Percentiles rank a stretch among this genome's conserved stretches.
Conservation (phyloP, 2,888 invertebrate genomes). For the Portevinia maculata region DNA sequence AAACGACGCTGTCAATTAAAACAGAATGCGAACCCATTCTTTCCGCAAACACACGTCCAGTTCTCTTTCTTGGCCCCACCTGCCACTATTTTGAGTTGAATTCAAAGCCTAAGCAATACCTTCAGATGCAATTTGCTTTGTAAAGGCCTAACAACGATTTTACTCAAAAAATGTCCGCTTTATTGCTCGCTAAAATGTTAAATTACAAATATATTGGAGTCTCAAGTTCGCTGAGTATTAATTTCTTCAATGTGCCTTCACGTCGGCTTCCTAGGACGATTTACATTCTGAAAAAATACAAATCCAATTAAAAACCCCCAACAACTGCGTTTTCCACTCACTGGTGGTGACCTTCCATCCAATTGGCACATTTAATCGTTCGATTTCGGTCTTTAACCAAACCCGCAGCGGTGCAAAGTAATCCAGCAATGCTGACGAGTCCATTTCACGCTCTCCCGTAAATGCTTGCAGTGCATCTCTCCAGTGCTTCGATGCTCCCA, state of each 20-base stretch:
- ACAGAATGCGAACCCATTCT: too few species aligned
- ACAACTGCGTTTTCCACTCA: conserved; percentile 72
- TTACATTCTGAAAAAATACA: conserved; percentile 57
- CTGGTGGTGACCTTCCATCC: conserved; percentile 85
- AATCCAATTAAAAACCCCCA: neutral
- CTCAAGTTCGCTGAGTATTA: conserved; percentile 10
- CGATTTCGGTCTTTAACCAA: conserved; percentile 89
- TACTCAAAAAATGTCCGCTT: too few species aligned
- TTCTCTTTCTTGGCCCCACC: too few species aligned
- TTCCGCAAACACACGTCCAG: too few species aligned
- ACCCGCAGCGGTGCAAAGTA: conserved; percentile 91
- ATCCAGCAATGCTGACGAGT: conserved; percentile 89
- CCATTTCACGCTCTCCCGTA: conserved; percentile 91
- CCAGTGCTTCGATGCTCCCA: conserved; percentile 90
- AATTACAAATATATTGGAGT: conserved; percentile 40
- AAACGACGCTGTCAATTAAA: too few species aligned
- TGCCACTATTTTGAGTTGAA: too few species aligned
- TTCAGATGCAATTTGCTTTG: too few species aligned
- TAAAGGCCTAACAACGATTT: too few species aligned
- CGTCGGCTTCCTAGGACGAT: conserved; percentile 4
- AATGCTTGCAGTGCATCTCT: conserved; percentile 90
- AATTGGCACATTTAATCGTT: conserved; percentile 85
- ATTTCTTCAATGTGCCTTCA: neutral
- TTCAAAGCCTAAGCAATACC: too few species aligned
- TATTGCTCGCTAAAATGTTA: conserved; percentile 4